Percentiles rank a stretch among this genome's conserved stretches.
These are phyloP conservation scores for Percina caprodes DNA, from an alignment of 2,113 vertebrate species.

Conservation along the genomic window DNA sequence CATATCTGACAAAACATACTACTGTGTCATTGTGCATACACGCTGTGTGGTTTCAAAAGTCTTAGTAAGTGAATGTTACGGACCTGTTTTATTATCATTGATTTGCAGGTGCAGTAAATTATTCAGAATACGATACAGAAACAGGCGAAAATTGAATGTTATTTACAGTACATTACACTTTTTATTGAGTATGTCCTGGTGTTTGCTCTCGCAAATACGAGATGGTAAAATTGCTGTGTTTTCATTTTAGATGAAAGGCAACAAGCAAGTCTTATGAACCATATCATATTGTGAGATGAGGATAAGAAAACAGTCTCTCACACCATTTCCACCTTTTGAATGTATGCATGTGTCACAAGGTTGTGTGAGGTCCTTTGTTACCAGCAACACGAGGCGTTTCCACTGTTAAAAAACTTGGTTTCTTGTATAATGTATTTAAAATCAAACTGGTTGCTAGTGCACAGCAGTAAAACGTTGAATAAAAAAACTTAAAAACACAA, in stretches of 20 bases:
- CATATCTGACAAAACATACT: neutral
- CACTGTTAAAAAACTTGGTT: too few relatives aligned
- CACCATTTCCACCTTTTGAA: neutral
- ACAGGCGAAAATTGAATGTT: slow-evolving; percentile 17
- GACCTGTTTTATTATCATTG: slow-evolving; percentile 10
- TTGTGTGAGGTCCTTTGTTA: too few relatives aligned
- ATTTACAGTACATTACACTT: slow-evolving; percentile 63
- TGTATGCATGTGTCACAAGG: neutral
- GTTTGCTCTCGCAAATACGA: neutral
- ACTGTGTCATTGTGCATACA: neutral
- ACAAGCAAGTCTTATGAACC: slow-evolving; percentile 34
- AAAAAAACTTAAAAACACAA: too few relatives aligned
- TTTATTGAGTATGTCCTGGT: slow-evolving; percentile 24
- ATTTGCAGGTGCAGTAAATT: slow-evolving; percentile 15
- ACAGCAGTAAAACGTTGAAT: too few relatives aligned
- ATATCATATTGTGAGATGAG: slow-evolving; percentile 19
- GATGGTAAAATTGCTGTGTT: slow-evolving; percentile 13
- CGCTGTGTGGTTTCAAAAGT: neutral
- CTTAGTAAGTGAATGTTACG: neutral
- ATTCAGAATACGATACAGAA: slow-evolving; percentile 26
- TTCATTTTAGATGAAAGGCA: slow-evolving; percentile 36
- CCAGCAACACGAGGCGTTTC: too few relatives aligned
- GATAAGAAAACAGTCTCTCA: neutral
- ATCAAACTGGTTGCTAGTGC: too few relatives aligned
- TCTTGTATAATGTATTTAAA: too few relatives aligned